Evolutionary conservation across 2,797 vertebrate species (phyloP).

Genomic region (Hozukius guyotensis): DNA sequence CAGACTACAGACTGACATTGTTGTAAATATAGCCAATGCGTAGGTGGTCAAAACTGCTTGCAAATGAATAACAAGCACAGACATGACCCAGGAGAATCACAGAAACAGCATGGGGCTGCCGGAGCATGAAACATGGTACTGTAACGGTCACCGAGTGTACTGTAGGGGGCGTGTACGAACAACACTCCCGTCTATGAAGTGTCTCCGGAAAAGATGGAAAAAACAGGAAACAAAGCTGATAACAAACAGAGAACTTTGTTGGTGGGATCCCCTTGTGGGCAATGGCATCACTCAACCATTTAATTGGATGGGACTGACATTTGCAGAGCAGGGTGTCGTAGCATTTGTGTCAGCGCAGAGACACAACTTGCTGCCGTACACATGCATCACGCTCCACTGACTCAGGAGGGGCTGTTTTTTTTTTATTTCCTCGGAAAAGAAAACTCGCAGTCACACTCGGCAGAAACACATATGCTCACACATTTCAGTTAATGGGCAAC

Average conservation of each 20-base stretch:
- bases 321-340: slow-evolving; percentile 76
- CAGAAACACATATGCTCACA: slow-evolving; percentile 34
- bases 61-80: slow-evolving; percentile 70
- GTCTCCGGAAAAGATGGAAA: slow-evolving; percentile 33
- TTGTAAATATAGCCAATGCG: slow-evolving; percentile 74
- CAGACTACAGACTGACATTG: slow-evolving; percentile 64
- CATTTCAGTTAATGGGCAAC: slow-evolving; percentile 69
- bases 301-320: slow-evolving; percentile 82
- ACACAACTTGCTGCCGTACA: slow-evolving; percentile 50
- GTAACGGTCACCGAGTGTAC: slow-evolving; percentile 17
- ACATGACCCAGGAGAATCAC: slow-evolving; percentile 60
- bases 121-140: slow-evolving; percentile 28
- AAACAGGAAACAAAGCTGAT: slow-evolving; percentile 50
- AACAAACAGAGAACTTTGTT: slow-evolving; percentile 68
- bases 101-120: slow-evolving; percentile 26
- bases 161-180: slow-evolving; percentile 9
- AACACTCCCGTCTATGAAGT: slow-evolving; percentile 17
- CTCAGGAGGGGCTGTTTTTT: slow-evolving; percentile 50
- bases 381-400: slow-evolving; percentile 62
- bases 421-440: slow-evolving; percentile 8
- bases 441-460: slow-evolving; percentile 48
- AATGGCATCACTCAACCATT: slow-evolving; percentile 67
- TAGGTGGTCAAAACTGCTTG: slow-evolving; percentile 75
- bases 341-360: slow-evolving; percentile 65
- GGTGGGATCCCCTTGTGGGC: slow-evolving; percentile 57